phyloP scores from a whole-genome alignment of 2,888 invertebrate genomes.

The Bombyx huttoni region DNA sequence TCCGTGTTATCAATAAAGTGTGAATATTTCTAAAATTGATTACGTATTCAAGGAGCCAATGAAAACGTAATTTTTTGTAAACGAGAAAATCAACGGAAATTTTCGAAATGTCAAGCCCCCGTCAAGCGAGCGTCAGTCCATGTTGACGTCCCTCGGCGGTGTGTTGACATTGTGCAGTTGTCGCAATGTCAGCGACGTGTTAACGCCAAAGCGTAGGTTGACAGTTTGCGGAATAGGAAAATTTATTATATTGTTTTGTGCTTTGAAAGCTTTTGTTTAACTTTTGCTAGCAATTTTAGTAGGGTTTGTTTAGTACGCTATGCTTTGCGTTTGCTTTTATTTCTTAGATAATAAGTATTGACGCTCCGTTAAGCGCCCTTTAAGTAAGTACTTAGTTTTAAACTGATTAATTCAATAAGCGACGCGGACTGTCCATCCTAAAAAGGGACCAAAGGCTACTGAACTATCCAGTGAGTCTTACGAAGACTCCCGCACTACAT shows the following conservation, averaged over 20 bases:
- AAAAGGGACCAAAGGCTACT: too few species aligned
- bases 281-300: neutral
- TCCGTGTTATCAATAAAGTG: conserved; percentile 1
- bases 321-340: too few species aligned
- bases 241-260: conserved; percentile 9
- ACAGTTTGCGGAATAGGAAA: conserved; percentile 9
- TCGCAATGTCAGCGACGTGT: neutral
- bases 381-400: too few species aligned
- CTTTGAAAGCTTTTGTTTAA: neutral
- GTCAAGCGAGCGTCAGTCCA: conserved; percentile 7
- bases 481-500: too few species aligned
- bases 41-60: conserved; percentile 1
- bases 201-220: conserved; percentile 3
- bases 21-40: too few species aligned
- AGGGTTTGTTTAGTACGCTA: neutral
- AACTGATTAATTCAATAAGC: too few species aligned
- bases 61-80: neutral
- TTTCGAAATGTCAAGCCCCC: neutral
- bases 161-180: neutral
- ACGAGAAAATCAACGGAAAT: neutral
- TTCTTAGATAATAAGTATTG: too few species aligned
- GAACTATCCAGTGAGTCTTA: too few species aligned
- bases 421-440: too few species aligned
- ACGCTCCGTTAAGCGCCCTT: too few species aligned
- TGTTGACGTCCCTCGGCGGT: conserved; percentile 1